Evolutionary conservation across 2,797 vertebrate genomes (phyloP).

Genomic region (Malurus splendens): DNA sequence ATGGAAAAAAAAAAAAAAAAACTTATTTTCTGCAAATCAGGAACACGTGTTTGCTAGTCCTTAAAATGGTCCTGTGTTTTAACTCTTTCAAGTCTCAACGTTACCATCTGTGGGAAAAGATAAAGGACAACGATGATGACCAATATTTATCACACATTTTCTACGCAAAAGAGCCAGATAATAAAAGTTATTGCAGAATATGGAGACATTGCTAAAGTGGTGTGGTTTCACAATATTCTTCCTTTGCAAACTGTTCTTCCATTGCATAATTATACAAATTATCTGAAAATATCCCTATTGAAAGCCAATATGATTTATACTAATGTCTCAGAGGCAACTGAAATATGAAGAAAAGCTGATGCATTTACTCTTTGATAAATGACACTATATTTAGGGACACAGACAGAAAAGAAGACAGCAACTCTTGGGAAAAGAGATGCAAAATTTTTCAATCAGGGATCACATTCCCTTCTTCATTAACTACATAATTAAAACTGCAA

Average conservation of each 20-base stretch:
- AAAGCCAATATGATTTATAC: slow-evolving; percentile 17
- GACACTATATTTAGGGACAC: not conserved
- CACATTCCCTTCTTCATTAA: not conserved
- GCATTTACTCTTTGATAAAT: not conserved
- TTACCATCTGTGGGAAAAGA: not conserved
- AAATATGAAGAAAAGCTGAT: slow-evolving; percentile 10
- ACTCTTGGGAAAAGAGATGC: not conserved
- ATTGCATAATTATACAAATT: slow-evolving; percentile 26
- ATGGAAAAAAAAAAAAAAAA: not conserved
- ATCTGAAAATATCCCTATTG: slow-evolving; percentile 26
- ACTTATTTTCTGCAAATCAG: slow-evolving; percentile 8
- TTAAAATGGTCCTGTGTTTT: not conserved
- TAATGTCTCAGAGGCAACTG: not conserved
- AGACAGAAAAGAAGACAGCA: not conserved
- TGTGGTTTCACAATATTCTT: slow-evolving; percentile 2
- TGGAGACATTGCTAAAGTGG: slow-evolving; percentile 4
- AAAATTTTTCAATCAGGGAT: not conserved
- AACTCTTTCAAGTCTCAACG: not conserved
- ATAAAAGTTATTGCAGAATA: not conserved
- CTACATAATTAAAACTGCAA: slow-evolving; percentile 5
- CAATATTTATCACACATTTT: not conserved
- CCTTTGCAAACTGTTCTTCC: slow-evolving; percentile 16
- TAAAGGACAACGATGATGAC: fast-evolving
- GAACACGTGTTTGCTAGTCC: not conserved
- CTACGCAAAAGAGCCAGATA: not conserved